Conservation (phyloP, 2,797 vertebrate genomes). For the Monodelphis domestica region DNA sequence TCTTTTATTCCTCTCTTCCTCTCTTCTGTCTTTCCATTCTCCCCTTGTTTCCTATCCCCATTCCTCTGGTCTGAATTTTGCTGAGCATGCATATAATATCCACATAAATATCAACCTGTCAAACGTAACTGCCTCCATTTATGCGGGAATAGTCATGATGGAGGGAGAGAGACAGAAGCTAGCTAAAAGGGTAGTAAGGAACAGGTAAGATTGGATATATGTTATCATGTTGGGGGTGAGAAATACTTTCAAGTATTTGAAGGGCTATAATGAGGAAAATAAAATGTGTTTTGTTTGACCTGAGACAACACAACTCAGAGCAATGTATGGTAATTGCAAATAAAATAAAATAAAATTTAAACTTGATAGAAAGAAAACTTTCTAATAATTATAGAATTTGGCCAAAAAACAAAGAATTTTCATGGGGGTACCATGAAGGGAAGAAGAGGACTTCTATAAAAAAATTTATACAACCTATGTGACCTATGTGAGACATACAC, state of each 20-base stretch:
- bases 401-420: no score
- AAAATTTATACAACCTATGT: background rate
- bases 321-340: background rate
- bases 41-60: background rate
- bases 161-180: background rate
- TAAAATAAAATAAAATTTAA: background rate
- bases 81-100: no score
- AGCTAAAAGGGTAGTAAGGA: background rate
- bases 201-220: background rate
- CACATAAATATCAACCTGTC: background rate
- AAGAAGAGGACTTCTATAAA: background rate
- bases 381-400: no score
- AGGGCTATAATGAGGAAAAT: background rate
- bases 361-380: no score
- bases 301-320: background rate
- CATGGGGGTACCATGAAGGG: no score
- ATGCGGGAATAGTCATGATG: background rate
- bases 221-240: background rate
- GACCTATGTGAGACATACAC: no score
- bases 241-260: background rate
- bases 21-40: background rate
- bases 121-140: background rate
- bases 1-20: no score
- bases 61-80: no score
- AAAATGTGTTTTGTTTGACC: no score